These are phyloP conservation scores for Microhierax caerulescens DNA, from an alignment of 2,797 vertebrate genomes.

Conservation along the genomic window DNA sequence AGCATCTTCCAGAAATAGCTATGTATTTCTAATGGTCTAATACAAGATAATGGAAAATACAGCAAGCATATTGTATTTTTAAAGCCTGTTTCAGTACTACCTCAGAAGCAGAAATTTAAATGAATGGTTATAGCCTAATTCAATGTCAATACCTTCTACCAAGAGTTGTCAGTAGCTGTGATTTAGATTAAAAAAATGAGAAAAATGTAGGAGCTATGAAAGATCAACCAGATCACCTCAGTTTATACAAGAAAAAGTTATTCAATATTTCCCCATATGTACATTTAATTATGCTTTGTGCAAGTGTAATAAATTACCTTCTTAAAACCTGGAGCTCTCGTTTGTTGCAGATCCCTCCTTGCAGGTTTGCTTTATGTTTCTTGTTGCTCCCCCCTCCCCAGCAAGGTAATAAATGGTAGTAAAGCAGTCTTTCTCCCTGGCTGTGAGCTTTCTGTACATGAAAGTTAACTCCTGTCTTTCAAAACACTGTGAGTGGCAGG, in stretches of 20 bases:
- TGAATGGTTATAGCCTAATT: slow-evolving; percentile 4
- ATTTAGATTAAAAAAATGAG: not conserved
- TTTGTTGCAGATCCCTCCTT: not conserved
- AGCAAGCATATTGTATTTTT: not conserved
- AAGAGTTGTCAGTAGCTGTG: not conserved
- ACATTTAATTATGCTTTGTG: slow-evolving; percentile 7
- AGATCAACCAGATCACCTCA: not conserved
- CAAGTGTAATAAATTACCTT: slow-evolving; percentile 33
- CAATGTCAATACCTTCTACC: not conserved
- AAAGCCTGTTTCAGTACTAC: not conserved
- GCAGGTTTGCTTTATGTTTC: not conserved
- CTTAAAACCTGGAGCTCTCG: not conserved
- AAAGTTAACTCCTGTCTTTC: slow-evolving; percentile 67
- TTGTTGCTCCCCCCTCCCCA: not conserved
- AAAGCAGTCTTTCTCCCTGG: slow-evolving; percentile 1
- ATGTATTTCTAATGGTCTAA: not conserved
- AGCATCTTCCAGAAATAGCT: slow-evolving; percentile 15
- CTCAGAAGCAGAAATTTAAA: slow-evolving; percentile 17
- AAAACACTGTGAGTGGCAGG: slow-evolving; percentile 38
- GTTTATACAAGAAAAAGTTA: not conserved
- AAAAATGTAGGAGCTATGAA: not conserved
- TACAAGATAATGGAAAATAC: slow-evolving; percentile 11
- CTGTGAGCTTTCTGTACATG: slow-evolving; percentile 48
- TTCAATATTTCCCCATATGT: not conserved
- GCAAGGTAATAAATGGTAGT: slow-evolving; percentile 6